Conservation (phyloP, 2,113 vertebrate genomes). For the Macroglossus sobrinus region DNA sequence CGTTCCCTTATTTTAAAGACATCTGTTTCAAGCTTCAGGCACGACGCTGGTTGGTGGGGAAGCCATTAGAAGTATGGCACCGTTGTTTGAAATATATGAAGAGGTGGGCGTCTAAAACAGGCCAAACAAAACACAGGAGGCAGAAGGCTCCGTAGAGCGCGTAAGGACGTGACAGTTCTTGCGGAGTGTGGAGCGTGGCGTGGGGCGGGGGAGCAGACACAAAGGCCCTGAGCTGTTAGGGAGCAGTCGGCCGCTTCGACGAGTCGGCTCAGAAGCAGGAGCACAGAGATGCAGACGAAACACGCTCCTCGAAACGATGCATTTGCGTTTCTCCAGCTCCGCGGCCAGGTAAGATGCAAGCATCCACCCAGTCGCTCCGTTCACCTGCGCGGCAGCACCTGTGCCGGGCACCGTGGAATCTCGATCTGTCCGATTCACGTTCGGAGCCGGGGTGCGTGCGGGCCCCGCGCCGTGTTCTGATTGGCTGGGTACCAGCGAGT, state of each 20-base stretch:
- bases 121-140: not conserved
- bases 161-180: not conserved
- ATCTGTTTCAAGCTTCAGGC: not conserved
- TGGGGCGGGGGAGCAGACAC: not conserved
- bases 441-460: not conserved
- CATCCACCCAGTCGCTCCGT: constrained; percentile 66
- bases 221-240: too few relatives aligned
- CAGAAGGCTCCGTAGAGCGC: not conserved
- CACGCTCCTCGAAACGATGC: constrained; percentile 34
- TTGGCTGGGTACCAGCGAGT: not conserved
- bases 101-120: not conserved
- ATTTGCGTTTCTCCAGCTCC: constrained; percentile 19
- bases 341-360: constrained; percentile 17
- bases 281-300: constrained; percentile 48
- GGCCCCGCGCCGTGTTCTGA: constrained; percentile 12
- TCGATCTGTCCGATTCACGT: constrained; percentile 10
- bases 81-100: not conserved
- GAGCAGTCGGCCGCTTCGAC: not conserved
- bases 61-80: not conserved
- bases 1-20: not conserved
- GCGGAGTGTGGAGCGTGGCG: not conserved
- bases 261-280: not conserved
- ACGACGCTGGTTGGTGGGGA: not conserved
- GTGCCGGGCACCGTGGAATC: constrained; percentile 33
- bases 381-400: constrained; percentile 62